A percentile compares a stretch with the other conserved stretches of the same genome.
Evolutionary conservation across 2,797 vertebrate genomes (phyloP).

Genomic region (Mionectes olivaceus): DNA sequence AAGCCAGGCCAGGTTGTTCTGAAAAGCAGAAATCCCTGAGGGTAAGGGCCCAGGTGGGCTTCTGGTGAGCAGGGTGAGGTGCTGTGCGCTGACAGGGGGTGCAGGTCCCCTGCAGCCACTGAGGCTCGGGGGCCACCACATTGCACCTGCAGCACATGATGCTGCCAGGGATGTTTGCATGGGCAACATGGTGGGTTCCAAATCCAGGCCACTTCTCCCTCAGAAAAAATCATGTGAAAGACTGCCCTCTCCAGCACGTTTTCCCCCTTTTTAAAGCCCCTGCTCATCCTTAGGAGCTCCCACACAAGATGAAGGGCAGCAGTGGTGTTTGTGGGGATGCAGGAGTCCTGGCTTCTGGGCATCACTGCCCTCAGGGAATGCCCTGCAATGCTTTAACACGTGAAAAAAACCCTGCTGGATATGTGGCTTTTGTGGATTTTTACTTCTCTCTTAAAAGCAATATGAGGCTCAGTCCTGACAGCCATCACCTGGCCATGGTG

Average conservation of each 20-base stretch:
- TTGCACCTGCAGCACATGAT: not conserved
- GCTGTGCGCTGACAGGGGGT: not conserved
- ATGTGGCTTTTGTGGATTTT: not conserved
- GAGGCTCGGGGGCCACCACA: not conserved
- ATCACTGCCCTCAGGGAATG: not conserved
- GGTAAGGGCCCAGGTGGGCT: fast-evolving
- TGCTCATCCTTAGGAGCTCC: not conserved
- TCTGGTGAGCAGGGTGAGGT: not conserved
- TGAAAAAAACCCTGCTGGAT: not conserved
- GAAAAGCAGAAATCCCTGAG: not conserved
- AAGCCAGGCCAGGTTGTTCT: not conserved
- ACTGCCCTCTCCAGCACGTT: not conserved
- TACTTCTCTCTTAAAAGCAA: not conserved
- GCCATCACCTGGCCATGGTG: fast-evolving
- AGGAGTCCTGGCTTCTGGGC: not conserved
- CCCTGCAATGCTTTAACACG: not conserved
- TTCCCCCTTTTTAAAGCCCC: not conserved
- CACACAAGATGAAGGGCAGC: not conserved
- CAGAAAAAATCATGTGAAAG: not conserved
- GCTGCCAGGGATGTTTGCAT: not conserved
- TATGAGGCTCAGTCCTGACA: not conserved
- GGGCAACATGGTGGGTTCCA: not conserved
- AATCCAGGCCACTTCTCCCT: not conserved
- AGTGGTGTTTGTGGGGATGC: not conserved
- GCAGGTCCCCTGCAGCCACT: fast-evolving